Conservation (phyloP, 2,113 vertebrate species). For the Okapia johnstoni region DNA sequence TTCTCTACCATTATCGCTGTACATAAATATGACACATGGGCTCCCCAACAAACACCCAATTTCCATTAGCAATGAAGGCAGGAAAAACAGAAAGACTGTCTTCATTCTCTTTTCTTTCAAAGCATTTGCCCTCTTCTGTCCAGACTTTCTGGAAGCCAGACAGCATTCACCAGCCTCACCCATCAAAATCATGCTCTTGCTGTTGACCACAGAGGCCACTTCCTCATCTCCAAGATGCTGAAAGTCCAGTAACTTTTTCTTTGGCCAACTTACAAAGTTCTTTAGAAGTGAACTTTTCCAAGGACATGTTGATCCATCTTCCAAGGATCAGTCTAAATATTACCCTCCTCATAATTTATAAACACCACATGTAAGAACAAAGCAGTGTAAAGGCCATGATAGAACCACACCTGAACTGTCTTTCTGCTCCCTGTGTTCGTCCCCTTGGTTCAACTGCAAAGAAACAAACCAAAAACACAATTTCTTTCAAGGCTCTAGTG, state of each 20-base stretch:
- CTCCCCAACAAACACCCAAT: neutral
- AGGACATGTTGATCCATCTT: neutral
- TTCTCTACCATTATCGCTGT: neutral
- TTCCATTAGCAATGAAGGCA: neutral
- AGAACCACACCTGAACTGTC: neutral
- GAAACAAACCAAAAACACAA: neutral
- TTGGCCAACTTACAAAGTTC: neutral
- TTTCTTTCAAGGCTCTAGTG: neutral
- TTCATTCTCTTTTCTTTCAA: neutral
- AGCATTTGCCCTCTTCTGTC: neutral
- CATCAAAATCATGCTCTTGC: neutral
- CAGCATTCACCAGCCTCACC: neutral
- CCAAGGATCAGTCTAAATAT: neutral
- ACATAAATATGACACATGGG: neutral
- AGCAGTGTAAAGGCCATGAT: neutral
- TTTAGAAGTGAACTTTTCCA: neutral
- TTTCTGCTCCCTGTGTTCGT: neutral
- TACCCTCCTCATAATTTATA: neutral
- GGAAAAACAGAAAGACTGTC: neutral
- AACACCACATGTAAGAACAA: neutral
- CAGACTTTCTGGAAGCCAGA: constrained; percentile 8
- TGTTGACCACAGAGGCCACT: neutral
- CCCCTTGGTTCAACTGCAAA: neutral
- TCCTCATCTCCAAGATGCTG: neutral
- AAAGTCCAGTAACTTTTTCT: neutral